Evolutionary conservation across 2,888 invertebrate species (phyloP).

Genomic region (Neocrepidodera transversa): DNA sequence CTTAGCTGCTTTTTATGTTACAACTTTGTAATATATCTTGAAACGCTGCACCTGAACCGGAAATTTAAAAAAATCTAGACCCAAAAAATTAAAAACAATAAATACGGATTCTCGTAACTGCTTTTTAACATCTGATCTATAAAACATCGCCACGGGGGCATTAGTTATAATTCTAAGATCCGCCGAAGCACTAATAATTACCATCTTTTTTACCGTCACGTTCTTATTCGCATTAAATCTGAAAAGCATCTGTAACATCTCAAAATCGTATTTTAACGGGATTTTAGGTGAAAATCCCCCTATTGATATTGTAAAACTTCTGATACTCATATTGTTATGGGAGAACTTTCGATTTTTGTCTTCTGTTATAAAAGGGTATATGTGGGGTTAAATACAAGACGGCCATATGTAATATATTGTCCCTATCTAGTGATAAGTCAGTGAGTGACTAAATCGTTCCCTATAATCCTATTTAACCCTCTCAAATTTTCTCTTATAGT

Average conservation of each 20-base stretch:
- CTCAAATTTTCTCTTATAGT: no score
- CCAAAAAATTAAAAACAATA: slow-evolving; percentile 66
- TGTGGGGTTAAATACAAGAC: no score
- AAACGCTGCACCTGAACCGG: no score
- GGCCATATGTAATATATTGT: no score
- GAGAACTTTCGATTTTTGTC: slow-evolving; percentile 79
- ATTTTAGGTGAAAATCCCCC: slow-evolving; percentile 95
- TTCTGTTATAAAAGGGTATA: slow-evolving; percentile 78
- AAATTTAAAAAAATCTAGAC: background rate
- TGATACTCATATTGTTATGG: slow-evolving; percentile 80
- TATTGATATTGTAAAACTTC: slow-evolving; percentile 95
- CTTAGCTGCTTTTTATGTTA: no score
- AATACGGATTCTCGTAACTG: slow-evolving; percentile 89
- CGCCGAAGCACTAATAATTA: slow-evolving; percentile 93
- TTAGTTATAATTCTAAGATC: slow-evolving; percentile 98
- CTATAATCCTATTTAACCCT: no score
- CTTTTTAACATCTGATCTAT: slow-evolving; percentile 85
- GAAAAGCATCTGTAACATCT: slow-evolving; percentile 84
- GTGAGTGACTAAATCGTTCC: no score
- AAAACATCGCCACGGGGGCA: slow-evolving; percentile 94
- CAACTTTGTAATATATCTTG: no score
- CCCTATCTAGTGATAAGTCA: no score
- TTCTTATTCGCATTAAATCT: slow-evolving; percentile 78
- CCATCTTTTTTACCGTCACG: slow-evolving; percentile 77
- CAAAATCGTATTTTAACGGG: slow-evolving; percentile 93